These are phyloP conservation scores for Micromesistius poutassou DNA, from an alignment of 2,797 vertebrate genomes.

Conservation along the genomic window DNA sequence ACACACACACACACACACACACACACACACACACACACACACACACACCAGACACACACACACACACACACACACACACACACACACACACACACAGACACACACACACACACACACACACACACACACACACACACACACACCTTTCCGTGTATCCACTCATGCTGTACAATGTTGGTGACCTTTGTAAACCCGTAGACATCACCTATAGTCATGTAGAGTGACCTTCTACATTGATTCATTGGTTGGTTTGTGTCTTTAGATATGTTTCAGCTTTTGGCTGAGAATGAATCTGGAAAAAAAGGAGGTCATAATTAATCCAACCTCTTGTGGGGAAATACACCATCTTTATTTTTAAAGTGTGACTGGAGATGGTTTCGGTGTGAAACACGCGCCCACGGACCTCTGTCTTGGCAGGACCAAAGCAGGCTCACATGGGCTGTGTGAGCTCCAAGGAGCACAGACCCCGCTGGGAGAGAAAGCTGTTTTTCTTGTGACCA, in stretches of 20 bases:
- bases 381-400: not conserved
- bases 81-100: too few species aligned
- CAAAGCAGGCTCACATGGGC: not conserved
- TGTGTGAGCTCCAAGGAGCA: slow-evolving; percentile 3
- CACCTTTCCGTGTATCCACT: too few species aligned
- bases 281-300: not conserved
- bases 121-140: too few species aligned
- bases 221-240: not conserved
- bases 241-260: not conserved
- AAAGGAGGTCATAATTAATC: not conserved
- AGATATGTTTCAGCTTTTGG: too few species aligned
- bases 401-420: not conserved
- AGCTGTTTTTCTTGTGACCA: slow-evolving; percentile 31
- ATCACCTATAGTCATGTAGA: too few species aligned
- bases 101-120: too few species aligned
- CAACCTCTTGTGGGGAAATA: not conserved
- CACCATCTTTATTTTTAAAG: not conserved
- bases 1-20: not conserved
- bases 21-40: not conserved
- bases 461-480: slow-evolving; percentile 20
- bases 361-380: not conserved
- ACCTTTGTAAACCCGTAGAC: not conserved
- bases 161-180: not conserved
- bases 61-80: not conserved
- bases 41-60: not conserved